Conservation (phyloP, 1,140 invertebrate genomes). For the Drosophila setifemur region DNA sequence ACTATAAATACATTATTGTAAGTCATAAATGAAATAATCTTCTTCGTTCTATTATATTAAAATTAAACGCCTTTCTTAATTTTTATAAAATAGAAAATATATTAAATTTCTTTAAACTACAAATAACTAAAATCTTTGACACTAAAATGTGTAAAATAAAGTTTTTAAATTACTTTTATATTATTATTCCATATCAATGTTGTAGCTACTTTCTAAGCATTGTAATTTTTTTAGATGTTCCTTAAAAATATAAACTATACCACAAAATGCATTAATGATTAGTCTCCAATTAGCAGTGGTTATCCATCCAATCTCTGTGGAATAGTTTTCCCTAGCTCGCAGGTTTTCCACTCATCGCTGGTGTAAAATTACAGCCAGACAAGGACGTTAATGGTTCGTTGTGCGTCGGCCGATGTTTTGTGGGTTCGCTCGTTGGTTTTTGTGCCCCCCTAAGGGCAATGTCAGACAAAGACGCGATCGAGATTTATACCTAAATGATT, state of each 20-base stretch:
- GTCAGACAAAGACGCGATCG: slow-evolving; percentile 32
- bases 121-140: neutral
- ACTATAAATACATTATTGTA: too few species aligned
- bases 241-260: too few species aligned
- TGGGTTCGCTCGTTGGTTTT: neutral
- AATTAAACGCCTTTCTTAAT: too few species aligned
- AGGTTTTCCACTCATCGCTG: slow-evolving; percentile 13
- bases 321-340: neutral
- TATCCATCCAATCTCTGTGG: neutral
- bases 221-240: too few species aligned
- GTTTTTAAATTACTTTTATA: too few species aligned
- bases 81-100: neutral
- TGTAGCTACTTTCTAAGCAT: too few species aligned
- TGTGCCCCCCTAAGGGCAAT: slow-evolving; percentile 12
- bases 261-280: neutral
- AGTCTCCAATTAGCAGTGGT: slow-evolving; percentile 3
- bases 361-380: slow-evolving; percentile 34
- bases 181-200: too few species aligned
- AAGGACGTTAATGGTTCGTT: slow-evolving; percentile 46
- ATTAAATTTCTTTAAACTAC: neutral
- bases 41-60: too few species aligned
- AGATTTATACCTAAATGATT: slow-evolving; percentile 81
- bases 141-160: neutral
- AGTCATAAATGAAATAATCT: too few species aligned
- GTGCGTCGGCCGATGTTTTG: neutral